These are phyloP conservation scores for Malurus melanocephalus DNA, from an alignment of 2,113 vertebrate genomes.

Conservation along the genomic window DNA sequence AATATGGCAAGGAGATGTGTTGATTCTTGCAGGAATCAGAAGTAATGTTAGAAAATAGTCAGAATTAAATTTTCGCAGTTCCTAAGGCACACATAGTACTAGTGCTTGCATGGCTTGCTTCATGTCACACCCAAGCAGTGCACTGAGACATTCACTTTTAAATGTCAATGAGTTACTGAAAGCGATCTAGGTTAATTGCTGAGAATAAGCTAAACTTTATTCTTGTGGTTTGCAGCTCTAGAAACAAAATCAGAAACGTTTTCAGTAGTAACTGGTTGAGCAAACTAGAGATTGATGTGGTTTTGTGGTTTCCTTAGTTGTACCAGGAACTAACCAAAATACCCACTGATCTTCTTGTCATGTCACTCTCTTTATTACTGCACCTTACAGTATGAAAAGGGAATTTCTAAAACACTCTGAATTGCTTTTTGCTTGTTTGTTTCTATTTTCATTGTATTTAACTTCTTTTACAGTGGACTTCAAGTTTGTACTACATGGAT, in stretches of 20 bases:
- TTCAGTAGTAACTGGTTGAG: constrained; percentile 1
- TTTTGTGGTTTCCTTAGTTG: constrained; percentile 63
- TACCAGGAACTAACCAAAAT: constrained; percentile 34
- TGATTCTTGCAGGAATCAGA: constrained; percentile 9
- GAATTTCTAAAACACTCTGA: background rate
- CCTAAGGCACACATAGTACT: accelerated
- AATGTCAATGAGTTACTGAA: background rate
- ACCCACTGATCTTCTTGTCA: background rate
- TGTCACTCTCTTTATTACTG: background rate
- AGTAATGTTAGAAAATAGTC: background rate
- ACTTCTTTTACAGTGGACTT: background rate
- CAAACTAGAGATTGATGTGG: constrained; percentile 49
- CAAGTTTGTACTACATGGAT: background rate
- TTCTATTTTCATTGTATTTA: background rate
- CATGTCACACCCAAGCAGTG: background rate
- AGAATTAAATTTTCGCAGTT: background rate
- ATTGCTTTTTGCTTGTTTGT: background rate
- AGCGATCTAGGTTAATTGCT: background rate
- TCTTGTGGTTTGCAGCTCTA: constrained; percentile 29
- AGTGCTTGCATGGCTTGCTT: background rate
- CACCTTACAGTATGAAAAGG: background rate
- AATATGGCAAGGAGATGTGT: background rate
- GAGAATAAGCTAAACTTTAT: background rate
- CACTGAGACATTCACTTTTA: background rate
- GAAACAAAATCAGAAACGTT: constrained; percentile 21